phyloP scores from a whole-genome alignment of 2,888 invertebrate genomes.

The Clusia tigrina region DNA sequence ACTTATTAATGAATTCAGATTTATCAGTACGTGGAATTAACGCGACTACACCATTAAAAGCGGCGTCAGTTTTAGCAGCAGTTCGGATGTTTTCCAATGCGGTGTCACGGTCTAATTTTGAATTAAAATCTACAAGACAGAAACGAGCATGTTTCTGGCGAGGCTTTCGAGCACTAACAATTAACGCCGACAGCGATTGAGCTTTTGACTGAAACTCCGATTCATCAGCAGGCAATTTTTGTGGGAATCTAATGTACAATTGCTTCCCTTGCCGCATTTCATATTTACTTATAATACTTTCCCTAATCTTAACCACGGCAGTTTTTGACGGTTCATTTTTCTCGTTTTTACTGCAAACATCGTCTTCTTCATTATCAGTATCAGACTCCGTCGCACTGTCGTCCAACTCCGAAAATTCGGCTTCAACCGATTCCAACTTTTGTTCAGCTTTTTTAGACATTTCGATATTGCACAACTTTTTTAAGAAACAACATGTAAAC shows the following conservation, averaged over 20 bases:
- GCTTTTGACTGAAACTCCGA: conserved; percentile 46
- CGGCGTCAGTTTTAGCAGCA: conserved; percentile 33
- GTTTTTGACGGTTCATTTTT: conserved; percentile 28
- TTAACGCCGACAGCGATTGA: conserved; percentile 46
- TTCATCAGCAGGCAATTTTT: conserved; percentile 47
- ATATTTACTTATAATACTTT: conserved; percentile 46
- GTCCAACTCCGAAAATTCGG: conserved; percentile 35
- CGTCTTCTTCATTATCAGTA: conserved; percentile 29
- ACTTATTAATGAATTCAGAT: conserved; percentile 47
- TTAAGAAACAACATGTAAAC: too few relatives aligned
- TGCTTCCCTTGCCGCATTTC: conserved; percentile 51
- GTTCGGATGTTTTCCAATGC: conserved; percentile 39
- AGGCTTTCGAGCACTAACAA: conserved; percentile 48
- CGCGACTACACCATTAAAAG: conserved; percentile 44
- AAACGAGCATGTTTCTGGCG: conserved; percentile 58
- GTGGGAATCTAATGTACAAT: conserved; percentile 53
- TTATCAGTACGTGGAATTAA: conserved; percentile 54
- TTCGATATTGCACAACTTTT: too few relatives aligned
- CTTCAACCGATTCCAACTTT: not conserved
- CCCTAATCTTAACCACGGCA: conserved; percentile 36
- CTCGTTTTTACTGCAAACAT: conserved; percentile 12
- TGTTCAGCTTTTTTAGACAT: not conserved
- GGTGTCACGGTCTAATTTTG: conserved; percentile 48
- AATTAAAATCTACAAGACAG: conserved; percentile 53
- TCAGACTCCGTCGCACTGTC: conserved; percentile 56